Evolutionary conservation across 2,797 vertebrate species (phyloP).

Genomic region (Serranus cabrilla): DNA sequence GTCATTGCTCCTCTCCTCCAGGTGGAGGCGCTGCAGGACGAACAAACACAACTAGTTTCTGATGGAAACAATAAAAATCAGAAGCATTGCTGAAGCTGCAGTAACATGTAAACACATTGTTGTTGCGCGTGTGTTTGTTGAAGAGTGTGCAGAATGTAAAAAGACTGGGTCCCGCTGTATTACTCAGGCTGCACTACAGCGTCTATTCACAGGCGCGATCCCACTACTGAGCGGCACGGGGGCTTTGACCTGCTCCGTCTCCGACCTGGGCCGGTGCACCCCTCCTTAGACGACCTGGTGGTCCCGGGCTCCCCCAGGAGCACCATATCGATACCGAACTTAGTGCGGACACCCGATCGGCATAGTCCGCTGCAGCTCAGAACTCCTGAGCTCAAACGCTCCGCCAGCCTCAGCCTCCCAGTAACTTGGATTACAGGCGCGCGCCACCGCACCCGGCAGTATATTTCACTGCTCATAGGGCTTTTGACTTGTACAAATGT

Average conservation of each 20-base stretch:
- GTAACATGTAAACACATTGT: not conserved
- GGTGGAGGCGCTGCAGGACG: not conserved
- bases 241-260: constrained; percentile 83
- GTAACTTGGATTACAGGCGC: constrained; percentile 11
- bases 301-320: constrained; percentile 72
- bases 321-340: constrained; percentile 78
- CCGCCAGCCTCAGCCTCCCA: constrained; percentile 14
- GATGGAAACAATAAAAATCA: not conserved
- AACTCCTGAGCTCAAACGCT: constrained; percentile 72
- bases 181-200: constrained; percentile 67
- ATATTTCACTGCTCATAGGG: accelerated
- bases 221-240: constrained; percentile 79
- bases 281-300: constrained; percentile 77
- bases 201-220: constrained; percentile 79
- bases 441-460: constrained; percentile 41
- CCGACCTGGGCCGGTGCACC: constrained; percentile 80
- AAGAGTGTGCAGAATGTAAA: constrained; percentile 18
- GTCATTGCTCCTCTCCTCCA: not conserved
- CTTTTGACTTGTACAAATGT: not conserved
- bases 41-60: not conserved
- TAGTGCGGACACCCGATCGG: constrained; percentile 68
- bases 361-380: constrained; percentile 73
- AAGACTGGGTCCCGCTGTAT: constrained; percentile 72
- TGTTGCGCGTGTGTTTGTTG: not conserved
- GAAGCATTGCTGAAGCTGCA: accelerated